Percentiles rank a stretch among this genome's conserved stretches.
Evolutionary conservation across 2,888 invertebrate genomes (phyloP).

Genomic region (Auanema sp.): DNA sequence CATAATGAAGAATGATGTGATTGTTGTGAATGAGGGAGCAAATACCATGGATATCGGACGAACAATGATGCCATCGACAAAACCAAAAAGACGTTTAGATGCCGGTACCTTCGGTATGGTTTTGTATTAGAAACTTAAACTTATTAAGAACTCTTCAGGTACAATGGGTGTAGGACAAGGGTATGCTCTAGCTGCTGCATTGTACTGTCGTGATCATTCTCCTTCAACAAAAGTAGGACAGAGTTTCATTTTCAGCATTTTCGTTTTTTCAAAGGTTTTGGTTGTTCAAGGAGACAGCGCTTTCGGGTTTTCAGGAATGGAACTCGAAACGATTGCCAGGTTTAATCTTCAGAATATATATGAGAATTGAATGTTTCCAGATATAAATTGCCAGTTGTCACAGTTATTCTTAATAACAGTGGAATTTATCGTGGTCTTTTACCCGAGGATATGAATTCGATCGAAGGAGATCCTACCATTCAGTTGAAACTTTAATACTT

Average conservation of each 20-base stretch:
- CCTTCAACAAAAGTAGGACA: conserved; percentile 72
- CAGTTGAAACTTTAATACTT: too few species aligned
- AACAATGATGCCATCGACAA: conserved; percentile 45
- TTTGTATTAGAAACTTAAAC: neutral
- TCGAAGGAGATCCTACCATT: conserved; percentile 76
- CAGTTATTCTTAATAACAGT: conserved; percentile 90
- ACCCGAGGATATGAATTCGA: conserved; percentile 75
- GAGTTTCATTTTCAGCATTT: too few species aligned
- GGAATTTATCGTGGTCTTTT: conserved; percentile 89
- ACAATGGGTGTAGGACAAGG: conserved; percentile 62
- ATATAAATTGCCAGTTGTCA: conserved; percentile 85
- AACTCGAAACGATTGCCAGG: conserved; percentile 89
- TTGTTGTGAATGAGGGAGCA: conserved; percentile 94
- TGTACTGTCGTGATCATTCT: conserved; percentile 81
- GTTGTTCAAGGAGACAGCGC: conserved; percentile 96
- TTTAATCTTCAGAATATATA: conserved; percentile 46
- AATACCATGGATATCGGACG: conserved; percentile 98
- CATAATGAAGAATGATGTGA: conserved; percentile 70
- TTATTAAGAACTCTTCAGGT: conserved; percentile 14
- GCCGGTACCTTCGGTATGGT: conserved; percentile 88
- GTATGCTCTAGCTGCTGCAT: conserved; percentile 76
- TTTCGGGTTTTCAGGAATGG: conserved; percentile 97
- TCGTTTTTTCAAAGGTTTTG: too few species aligned
- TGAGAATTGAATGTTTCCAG: conserved; percentile 67
- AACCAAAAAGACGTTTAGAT: conserved; percentile 71